Evolutionary conservation across 2,888 invertebrate genomes (phyloP).

Genomic region (Latheticus oryzae): DNA sequence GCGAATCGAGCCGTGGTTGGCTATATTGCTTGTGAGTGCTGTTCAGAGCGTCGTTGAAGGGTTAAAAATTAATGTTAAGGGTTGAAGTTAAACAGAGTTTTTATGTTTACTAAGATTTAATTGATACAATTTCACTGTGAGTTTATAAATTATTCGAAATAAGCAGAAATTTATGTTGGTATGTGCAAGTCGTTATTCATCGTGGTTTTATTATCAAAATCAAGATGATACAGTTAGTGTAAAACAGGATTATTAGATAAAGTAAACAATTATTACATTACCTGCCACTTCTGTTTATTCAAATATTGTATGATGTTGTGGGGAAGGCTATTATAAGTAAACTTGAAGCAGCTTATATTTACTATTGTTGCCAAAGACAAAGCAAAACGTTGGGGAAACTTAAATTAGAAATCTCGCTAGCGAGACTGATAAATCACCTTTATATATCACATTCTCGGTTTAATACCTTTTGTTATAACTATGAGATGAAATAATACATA

Average conservation of each 20-base stretch:
- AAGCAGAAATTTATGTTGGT: too few relatives aligned
- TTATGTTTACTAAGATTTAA: constrained; percentile 15
- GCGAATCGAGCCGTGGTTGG: constrained; percentile 5
- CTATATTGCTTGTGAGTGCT: not conserved
- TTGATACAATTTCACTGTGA: constrained; percentile 30
- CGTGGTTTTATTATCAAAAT: constrained; percentile 29
- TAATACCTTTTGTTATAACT: constrained; percentile 23
- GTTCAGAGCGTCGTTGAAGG: constrained; percentile 12
- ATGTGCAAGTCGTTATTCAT: not conserved
- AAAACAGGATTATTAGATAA: constrained; percentile 21
- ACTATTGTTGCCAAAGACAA: constrained; percentile 35
- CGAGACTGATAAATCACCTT: constrained; percentile 34
- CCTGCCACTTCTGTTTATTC: constrained; percentile 30
- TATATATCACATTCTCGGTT: constrained; percentile 22
- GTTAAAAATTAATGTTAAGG: constrained; percentile 29
- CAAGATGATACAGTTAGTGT: constrained; percentile 9
- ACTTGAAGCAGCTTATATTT: constrained; percentile 27
- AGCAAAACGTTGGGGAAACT: constrained; percentile 34
- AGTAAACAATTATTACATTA: constrained; percentile 36
- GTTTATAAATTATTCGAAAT: too few relatives aligned
- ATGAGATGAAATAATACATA: constrained; percentile 21
- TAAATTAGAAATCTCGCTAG: constrained; percentile 34
- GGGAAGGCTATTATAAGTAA: constrained; percentile 29
- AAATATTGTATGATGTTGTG: constrained; percentile 31
- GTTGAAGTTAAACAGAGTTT: constrained; percentile 30